Percentiles rank a stretch among this genome's conserved stretches.
Evolutionary conservation across 2,888 invertebrate species (phyloP).

Genomic region (Morpho helenor): DNA sequence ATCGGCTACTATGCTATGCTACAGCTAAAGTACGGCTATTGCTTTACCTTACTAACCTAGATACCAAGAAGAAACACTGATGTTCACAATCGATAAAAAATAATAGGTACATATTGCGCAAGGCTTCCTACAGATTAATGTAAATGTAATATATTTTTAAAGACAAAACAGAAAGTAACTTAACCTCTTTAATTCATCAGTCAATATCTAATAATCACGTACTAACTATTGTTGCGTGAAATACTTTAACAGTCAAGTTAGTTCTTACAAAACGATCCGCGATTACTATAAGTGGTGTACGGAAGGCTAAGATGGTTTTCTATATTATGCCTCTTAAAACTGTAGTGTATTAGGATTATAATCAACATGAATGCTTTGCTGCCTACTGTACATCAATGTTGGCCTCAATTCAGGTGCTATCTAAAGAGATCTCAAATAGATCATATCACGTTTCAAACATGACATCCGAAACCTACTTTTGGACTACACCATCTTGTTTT

Average conservation of each 20-base stretch:
- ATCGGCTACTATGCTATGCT: too few relatives aligned
- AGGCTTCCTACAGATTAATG: conserved; percentile 1
- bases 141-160: not conserved
- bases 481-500: conserved; percentile 10
- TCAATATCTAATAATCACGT: conserved; percentile 7
- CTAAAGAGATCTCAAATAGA: conserved; percentile 56
- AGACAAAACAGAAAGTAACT: not conserved
- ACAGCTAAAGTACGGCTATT: not conserved
- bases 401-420: conserved; percentile 54
- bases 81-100: not conserved
- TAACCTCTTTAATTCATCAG: conserved; percentile 3
- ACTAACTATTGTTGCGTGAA: conserved; percentile 9
- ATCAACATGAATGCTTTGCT: conserved; percentile 16
- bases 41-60: not conserved
- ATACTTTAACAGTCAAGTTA: conserved; percentile 14
- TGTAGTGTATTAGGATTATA: conserved; percentile 9
- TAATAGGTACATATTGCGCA: not conserved
- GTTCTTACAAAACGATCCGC: conserved; percentile 27
- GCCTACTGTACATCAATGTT: conserved; percentile 37
- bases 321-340: conserved; percentile 9
- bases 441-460: conserved; percentile 45
- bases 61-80: too few relatives aligned
- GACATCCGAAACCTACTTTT: conserved; percentile 39
- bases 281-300: conserved; percentile 23
- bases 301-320: conserved; percentile 24